Conservation (phyloP, 2,113 vertebrate genomes). For the Chroicocephalus ridibundus region DNA sequence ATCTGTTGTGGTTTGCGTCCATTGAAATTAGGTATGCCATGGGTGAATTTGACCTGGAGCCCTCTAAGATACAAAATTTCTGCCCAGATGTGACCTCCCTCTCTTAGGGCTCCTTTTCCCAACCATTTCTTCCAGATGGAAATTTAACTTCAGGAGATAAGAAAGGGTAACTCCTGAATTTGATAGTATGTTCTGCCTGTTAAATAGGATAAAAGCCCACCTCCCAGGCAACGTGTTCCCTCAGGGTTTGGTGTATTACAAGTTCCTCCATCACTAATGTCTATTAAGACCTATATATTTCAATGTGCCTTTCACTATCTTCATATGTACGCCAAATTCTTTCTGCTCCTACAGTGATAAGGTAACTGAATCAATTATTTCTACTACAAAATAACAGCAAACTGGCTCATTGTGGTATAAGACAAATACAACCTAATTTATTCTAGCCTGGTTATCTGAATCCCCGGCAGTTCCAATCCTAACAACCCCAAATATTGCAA, state of each 20-base stretch:
- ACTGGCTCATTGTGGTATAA: not conserved
- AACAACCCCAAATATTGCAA: not conserved
- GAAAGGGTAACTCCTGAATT: not conserved
- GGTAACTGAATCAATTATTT: not conserved
- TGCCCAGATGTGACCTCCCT: not conserved
- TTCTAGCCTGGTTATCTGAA: not conserved
- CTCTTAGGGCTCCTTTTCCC: not conserved
- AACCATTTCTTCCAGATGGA: not conserved
- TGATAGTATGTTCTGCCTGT: not conserved
- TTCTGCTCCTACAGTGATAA: not conserved
- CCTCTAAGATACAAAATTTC: not conserved
- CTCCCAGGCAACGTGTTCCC: not conserved
- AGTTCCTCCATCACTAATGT: not conserved
- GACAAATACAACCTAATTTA: not conserved
- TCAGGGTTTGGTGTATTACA: not conserved
- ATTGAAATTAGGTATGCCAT: not conserved
- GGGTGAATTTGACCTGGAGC: not conserved
- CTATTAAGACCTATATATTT: not conserved
- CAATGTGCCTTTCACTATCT: not conserved
- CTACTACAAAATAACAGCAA: not conserved
- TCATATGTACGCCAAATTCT: not conserved
- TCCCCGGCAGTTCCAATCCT: not conserved
- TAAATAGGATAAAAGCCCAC: not conserved
- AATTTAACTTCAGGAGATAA: not conserved
- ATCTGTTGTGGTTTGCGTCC: not conserved